Evolutionary conservation across 2,888 invertebrate species (phyloP).

Genomic region (Antheraea yamamai): DNA sequence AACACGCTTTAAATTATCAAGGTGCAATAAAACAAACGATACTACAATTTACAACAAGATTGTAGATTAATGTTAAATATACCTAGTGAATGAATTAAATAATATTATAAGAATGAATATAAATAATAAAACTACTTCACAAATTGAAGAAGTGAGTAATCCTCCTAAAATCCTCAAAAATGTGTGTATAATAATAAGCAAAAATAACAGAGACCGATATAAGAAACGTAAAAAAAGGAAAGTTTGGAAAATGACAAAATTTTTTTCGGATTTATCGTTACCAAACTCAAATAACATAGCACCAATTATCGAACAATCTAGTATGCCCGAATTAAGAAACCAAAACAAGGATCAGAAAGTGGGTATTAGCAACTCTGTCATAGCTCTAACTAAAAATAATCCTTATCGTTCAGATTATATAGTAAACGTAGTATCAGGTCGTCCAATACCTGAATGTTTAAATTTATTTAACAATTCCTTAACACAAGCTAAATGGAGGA

Average conservation of each 20-base stretch:
- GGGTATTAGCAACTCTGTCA: slow-evolving; percentile 28
- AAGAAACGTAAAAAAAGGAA: slow-evolving; percentile 32
- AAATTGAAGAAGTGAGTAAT: slow-evolving; percentile 17
- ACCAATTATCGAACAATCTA: slow-evolving; percentile 9
- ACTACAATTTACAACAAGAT: neutral
- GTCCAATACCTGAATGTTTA: slow-evolving; percentile 27
- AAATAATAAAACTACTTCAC: neutral
- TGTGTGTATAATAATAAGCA: slow-evolving; percentile 30
- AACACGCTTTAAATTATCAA: neutral
- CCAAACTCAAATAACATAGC: neutral
- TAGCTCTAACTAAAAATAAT: slow-evolving; percentile 23
- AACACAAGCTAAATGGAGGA: slow-evolving; percentile 27
- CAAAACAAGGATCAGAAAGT: slow-evolving; percentile 17
- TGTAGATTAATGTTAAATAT: neutral
- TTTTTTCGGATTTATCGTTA: neutral
- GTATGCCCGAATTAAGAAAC: slow-evolving; percentile 23
- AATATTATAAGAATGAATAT: neutral
- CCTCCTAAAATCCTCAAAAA: slow-evolving; percentile 27
- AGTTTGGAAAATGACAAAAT: slow-evolving; percentile 19
- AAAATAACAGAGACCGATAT: slow-evolving; percentile 26
- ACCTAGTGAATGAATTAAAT: neutral
- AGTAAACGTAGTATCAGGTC: slow-evolving; percentile 33
- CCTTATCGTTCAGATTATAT: slow-evolving; percentile 31
- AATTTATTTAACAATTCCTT: slow-evolving; percentile 30
- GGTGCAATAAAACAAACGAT: neutral